Conservation (phyloP, 2,113 vertebrate species). For the Panthera tigris region DNA sequence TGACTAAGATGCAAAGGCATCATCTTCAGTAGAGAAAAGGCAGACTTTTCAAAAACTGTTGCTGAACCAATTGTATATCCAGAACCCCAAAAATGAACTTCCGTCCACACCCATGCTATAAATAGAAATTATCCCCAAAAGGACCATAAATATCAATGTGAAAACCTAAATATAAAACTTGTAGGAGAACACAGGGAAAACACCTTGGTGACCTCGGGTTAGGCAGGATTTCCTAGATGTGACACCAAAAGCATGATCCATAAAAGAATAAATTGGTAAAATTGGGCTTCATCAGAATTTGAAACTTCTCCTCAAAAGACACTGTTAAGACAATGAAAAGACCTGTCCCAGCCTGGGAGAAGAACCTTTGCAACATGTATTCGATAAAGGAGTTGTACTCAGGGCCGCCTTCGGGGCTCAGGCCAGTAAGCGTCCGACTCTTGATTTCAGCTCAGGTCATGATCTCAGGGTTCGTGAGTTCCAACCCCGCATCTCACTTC, state of each 20-base stretch:
- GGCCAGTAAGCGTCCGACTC: no score
- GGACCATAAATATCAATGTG: neutral
- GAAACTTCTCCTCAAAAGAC: neutral
- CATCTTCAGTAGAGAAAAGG: slow-evolving; percentile 10
- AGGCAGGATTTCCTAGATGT: neutral
- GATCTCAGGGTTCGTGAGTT: no score
- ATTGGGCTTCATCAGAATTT: slow-evolving; percentile 31
- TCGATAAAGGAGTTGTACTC: neutral
- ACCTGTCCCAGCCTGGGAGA: neutral
- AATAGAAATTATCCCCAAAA: neutral
- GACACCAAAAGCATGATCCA: slow-evolving; percentile 9
- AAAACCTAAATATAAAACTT: slow-evolving; percentile 35
- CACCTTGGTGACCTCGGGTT: neutral
- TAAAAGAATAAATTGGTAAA: slow-evolving; percentile 34
- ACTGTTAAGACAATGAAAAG: slow-evolving; percentile 16
- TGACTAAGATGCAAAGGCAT: neutral
- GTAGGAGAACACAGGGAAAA: neutral
- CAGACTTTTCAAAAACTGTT: neutral
- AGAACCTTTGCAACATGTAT: neutral
- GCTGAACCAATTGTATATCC: neutral
- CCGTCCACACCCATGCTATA: neutral
- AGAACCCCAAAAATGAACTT: neutral
- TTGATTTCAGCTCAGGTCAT: no score
- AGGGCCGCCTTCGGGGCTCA: neutral
- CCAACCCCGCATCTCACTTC: no score